Percentiles rank a stretch among this genome's conserved stretches.
These are phyloP conservation scores for Centrocercus urophasianus DNA, from an alignment of 2,113 vertebrate species.

Conservation along the genomic window DNA sequence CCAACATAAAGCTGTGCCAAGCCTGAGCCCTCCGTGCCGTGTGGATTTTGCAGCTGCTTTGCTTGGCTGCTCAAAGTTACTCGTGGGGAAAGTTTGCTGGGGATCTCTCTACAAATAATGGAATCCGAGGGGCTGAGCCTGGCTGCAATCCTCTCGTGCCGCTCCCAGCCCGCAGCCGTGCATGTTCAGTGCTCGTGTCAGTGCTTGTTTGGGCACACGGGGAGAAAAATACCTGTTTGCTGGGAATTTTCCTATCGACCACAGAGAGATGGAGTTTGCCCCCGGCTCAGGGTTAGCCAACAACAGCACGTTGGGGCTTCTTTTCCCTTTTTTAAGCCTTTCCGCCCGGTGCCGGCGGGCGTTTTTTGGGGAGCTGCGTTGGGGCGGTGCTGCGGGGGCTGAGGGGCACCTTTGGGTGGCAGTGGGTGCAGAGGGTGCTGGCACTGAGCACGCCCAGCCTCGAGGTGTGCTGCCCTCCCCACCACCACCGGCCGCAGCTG, in stretches of 20 bases:
- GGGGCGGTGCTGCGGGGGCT: not conserved
- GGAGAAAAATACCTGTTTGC: not conserved
- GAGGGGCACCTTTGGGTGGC: not conserved
- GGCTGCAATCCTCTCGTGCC: not conserved
- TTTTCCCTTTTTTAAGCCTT: not conserved
- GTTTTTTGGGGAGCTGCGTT: not conserved
- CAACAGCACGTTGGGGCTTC: not conserved
- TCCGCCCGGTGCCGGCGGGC: not conserved
- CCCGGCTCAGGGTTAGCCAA: not conserved
- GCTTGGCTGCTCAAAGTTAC: not conserved
- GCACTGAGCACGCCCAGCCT: not conserved
- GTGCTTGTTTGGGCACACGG: not conserved
- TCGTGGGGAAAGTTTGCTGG: not conserved
- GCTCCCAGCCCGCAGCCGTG: not conserved
- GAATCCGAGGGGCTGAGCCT: not conserved
- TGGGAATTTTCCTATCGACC: not conserved
- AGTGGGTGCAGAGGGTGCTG: not conserved
- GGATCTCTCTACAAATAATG: not conserved
- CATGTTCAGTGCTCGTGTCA: accelerated
- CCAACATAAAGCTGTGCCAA: not conserved
- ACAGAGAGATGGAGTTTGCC: not conserved
- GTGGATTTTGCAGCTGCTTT: not conserved
- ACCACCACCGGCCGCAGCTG: accelerated
- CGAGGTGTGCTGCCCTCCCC: accelerated
- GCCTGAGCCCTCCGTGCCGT: not conserved